phyloP scores from a whole-genome alignment of 2,113 vertebrate species.

The Carlito syrichta region DNA sequence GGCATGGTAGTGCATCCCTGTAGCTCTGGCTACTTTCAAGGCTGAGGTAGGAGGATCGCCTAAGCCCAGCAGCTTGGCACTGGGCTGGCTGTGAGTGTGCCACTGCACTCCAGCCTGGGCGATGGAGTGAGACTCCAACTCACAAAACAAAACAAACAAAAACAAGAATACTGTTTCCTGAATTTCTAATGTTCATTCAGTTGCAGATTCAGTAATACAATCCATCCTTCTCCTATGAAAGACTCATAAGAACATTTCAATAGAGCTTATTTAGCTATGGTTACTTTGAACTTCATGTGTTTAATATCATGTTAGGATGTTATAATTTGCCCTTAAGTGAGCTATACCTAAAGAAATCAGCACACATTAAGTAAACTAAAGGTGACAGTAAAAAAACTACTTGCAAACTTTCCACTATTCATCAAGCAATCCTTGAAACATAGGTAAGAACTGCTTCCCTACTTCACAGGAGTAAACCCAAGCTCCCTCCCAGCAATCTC shows the following conservation, averaged over 20 bases:
- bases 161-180: neutral
- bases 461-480: neutral
- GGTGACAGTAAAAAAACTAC: neutral
- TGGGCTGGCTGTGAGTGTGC: no score
- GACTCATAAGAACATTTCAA: neutral
- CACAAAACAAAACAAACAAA: no score
- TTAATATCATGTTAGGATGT: neutral
- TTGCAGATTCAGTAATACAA: neutral
- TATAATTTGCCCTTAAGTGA: constrained; percentile 9
- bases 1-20: no score
- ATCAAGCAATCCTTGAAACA: neutral
- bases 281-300: neutral
- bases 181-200: neutral
- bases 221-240: neutral
- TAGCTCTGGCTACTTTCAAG: no score
- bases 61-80: no score
- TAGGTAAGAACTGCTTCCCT: neutral
- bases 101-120: no score
- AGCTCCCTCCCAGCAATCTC: neutral
- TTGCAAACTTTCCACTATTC: neutral
- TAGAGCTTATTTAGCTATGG: neutral
- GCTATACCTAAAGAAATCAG: neutral
- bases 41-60: no score
- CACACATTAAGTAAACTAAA: neutral
- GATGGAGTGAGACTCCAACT: no score